Base-by-base conservation (phyloP, 1,140 invertebrate species). In the Carposina sasakii region DNA sequence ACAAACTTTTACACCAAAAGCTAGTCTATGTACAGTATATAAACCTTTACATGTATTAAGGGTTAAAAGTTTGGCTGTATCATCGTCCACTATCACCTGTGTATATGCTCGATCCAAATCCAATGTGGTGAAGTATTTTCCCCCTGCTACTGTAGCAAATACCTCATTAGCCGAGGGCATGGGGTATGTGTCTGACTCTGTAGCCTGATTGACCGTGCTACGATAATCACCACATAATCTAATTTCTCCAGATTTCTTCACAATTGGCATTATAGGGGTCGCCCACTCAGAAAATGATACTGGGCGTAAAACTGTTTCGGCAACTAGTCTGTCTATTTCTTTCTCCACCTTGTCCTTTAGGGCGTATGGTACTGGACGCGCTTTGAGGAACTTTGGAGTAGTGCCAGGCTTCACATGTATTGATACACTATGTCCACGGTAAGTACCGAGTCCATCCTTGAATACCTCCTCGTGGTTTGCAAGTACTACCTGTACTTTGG, bases 241-340 rank as follows among this genome's bases (percentile, higher is more conserved):
- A n/a, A n/a, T n/a, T n/a, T n/a, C n/a, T n/a, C n/a, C n/a, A n/a
- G n/a, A n/a, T n/a, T n/a, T 60, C 63, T 88, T 88, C 23, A 78
- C 30, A 8, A 88, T 76, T 0, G 83, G 60, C 0, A 87, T 85
- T 3, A 88, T 62, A 0, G 81, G 79, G 13, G 79, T 71, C 4
- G 68, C 81, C 77, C 73, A 87, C 8, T 73, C 63, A 15, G 55
- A 61, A 51, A 48, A 59, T n/a, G 57, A 47, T 12, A 63, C 28
- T 12, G 53, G 52, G 12, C 45, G 47, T 1, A 72, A 43, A 4
- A 71, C 54, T 5, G 57, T 66, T 43, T 74, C 54, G 5, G 40
- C 17, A 20, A 66, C 63, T 22, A 86, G 49, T 47, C 71, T 45
- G n/a, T 84, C 62, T 21, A 85, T 56, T 61, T 87, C 78, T 16